phyloP scores from a whole-genome alignment of 2,888 invertebrate species.

The Protodeltote pygarga region DNA sequence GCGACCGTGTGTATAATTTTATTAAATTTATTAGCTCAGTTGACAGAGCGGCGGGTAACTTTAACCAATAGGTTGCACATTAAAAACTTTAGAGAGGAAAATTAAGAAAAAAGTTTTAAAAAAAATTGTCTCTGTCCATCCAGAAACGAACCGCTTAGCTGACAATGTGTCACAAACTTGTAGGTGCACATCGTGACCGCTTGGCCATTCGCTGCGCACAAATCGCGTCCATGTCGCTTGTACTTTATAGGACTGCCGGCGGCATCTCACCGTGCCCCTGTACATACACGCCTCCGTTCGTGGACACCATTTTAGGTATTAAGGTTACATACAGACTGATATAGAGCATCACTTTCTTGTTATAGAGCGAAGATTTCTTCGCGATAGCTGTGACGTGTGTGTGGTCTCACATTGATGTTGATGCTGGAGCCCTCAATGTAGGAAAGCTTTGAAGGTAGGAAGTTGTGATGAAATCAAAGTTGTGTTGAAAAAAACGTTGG shows the following conservation, averaged over 20 bases:
- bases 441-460: no score
- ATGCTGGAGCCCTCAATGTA: no score
- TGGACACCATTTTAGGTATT: conserved; percentile 68
- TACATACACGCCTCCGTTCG: conserved; percentile 60
- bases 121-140: background rate
- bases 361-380: conserved; percentile 45
- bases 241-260: conserved; percentile 64
- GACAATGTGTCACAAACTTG: conserved; percentile 18
- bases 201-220: conserved; percentile 55
- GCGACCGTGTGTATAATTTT: no score
- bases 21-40: background rate
- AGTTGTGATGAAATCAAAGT: conserved; percentile 9
- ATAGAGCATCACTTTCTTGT: conserved; percentile 50
- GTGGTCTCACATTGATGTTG: conserved; percentile 30
- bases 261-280: conserved; percentile 63
- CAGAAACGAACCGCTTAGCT: conserved; percentile 24
- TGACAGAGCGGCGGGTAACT: no score
- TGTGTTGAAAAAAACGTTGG: background rate
- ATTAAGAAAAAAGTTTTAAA: conserved; percentile 17
- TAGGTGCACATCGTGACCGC: conserved; percentile 51
- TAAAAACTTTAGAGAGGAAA: no score
- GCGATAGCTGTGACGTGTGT: conserved; percentile 48
- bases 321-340: conserved; percentile 57
- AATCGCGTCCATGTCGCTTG: conserved; percentile 44
- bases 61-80: no score